Base-by-base conservation (phyloP, 2,888 invertebrate genomes). In the Nemapogon koenigi region DNA sequence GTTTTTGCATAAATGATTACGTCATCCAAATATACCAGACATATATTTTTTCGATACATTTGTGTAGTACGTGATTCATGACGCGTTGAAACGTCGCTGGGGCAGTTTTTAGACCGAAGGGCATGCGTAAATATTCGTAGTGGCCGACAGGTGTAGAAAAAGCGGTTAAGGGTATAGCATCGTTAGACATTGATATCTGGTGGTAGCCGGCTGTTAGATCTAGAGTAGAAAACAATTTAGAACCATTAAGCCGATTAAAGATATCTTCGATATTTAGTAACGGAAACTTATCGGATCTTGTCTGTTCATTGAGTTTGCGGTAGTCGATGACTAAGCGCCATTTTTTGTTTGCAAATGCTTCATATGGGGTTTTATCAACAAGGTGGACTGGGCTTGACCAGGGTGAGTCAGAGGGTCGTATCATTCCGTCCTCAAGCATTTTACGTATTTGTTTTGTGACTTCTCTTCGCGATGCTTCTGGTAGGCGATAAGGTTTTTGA, bases 321-420 rank as follows among this genome's bases (percentile, higher is more conserved):
- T 35, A 42, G 26, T 42, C 42, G 4, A 44, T 35, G 1, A 44
- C 41, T 2, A 43, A 15, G 25, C 41, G 37, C 40, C 41, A 46
- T 39, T 46, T 46, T 15, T 38, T 43, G 27, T 43, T 37, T 3
- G 42, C 44, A n/a, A n/a, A n/a, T 7, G 46, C 43, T 10, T 44
- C 44, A 28, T 45, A 45, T n/a, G 40, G 28, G 29, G 44, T 45
- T 16, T 47, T 44, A 3, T 43, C 43, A 18, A 44, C 43, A 8
- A 46, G 11, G 40, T 42, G 45, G 10, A 47, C 43, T 18, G 49
- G 49, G 16, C 46, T 45, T 28, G 40, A 39, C 45, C 45, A 47
- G 6, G 45, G 43, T 19, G 41, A 42, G 15, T 22, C 30, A 3
- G 49, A 49, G n/a, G 47, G 47, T 35, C 43, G 16, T 13, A 49